Evolutionary conservation across 2,797 vertebrate genomes (phyloP), one percentile per base, ranked within the genome.

Genomic region (Amphiprion clarkii): DNA sequence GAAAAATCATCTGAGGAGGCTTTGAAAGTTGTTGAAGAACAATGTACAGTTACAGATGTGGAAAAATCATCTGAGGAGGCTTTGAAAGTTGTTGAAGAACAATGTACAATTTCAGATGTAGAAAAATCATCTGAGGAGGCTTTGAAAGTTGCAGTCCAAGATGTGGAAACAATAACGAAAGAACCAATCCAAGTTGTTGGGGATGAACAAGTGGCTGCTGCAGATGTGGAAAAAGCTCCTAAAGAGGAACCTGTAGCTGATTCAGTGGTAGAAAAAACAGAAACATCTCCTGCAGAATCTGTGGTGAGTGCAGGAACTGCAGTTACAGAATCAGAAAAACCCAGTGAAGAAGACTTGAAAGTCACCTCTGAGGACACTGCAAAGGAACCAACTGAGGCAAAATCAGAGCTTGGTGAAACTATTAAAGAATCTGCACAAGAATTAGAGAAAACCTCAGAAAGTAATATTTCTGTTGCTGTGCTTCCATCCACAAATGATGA

Each of bases 401-500:
- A 73, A 46, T 33, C 54, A 54, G 79, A 81, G 25, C 13, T 16
- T 51, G 64, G 27, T 46, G 81, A 84, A 52, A 1, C 13, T 42
- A 49, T 2, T 31, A 23, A n/a, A 64, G 78, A 86, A 52, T 33
- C 60, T 60, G n/a, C 2, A 33, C 27, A 60, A 54, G 69, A 6
- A 74, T 31, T 49, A 46, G 66, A 87, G 5, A 74, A 82, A 76
- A 12, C 17, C 8, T 44, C 29, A 62, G 82, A 83, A 71, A 62
- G 44, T 55, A 67, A 56, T 60, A 21, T 17, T 58, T 66, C 52
- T 66, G 49, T 29, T 71, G 4, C 33, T 44, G 25, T 63, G 19
- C 55, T 68, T 31, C 56, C 61, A 23, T 51, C 49, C 73, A 52
- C 55, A 74, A 61, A 58, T 57, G 79, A 89, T 67, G 82, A 87